Evolutionary conservation across 2,113 vertebrate genomes (phyloP), one percentile per base, ranked within the genome.

Genomic region (Actenoides lindsayi): DNA sequence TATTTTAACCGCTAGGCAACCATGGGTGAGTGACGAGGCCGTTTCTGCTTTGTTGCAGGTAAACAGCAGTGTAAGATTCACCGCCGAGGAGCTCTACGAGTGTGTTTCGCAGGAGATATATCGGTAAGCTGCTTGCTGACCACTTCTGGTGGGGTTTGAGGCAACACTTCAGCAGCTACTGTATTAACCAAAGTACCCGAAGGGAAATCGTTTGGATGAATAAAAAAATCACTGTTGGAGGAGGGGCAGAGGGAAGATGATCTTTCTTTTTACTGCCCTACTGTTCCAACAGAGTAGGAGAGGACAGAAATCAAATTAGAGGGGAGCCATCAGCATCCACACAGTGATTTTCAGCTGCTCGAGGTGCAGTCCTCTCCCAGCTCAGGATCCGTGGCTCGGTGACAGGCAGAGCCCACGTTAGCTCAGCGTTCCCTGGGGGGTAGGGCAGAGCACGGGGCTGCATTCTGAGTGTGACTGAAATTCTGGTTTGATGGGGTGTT

Each of bases 71-170:
- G 91, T 95, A 82, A 97, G 57, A 87, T 97, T 99, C 92, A 98
- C 97, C 87, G 98, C 98, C 63, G 98, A 98, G 91, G 98, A 99
- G 84, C 97, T 99, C 30, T 98, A 98, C 41, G 97, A 98, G 16
- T 99, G 99, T 95, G 97, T 99, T 93, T 99, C 98, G 71, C 98
- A 99, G 30, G 97, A 98, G 53, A 94, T 98, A 1, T 99, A 99
- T 94, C 98, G 99, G 99, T 99, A 97, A 96, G 98, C 54, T 31
- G 11, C 1, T 50, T 71, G 1, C 41, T 91, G 62, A 71, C 53
- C 41, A 17, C 12, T 10, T 23, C 2, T 1, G 0, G 3, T 5
- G 41, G 33, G 48, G 7, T 13, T 25, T 59, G 48, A 57, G 75
- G 28, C 35, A 74, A 17, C 17, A 6, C 65, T 83, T 82, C 5